Conservation (phyloP, 2,797 vertebrate species). For the Mus minutoides region DNA sequence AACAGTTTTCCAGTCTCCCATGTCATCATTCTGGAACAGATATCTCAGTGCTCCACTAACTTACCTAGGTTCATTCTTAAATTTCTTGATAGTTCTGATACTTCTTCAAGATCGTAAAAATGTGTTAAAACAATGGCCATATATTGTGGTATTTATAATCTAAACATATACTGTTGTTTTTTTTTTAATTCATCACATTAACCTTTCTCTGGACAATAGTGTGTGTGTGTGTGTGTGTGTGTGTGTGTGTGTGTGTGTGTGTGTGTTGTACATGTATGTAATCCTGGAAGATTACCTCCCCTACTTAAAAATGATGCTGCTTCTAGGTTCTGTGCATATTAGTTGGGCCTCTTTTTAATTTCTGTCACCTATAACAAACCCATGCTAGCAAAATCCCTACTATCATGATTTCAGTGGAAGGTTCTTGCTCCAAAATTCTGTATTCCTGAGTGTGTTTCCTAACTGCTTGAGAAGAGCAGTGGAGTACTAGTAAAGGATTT, state of each 20-base stretch:
- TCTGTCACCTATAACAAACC: neutral
- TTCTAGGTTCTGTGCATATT: neutral
- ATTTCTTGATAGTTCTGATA: neutral
- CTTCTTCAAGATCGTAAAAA: neutral
- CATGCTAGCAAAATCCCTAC: neutral
- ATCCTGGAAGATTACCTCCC: neutral
- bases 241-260: neutral
- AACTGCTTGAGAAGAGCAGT: neutral
- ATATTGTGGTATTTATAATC: neutral
- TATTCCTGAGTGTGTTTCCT: neutral
- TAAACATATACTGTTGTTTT: neutral
- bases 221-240: neutral
- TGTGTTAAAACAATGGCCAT: neutral
- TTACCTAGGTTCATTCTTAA: neutral
- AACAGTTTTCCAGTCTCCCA: neutral
- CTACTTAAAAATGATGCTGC: neutral
- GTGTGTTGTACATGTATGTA: neutral
- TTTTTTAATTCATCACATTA: neutral
- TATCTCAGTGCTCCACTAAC: neutral
- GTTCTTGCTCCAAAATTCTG: neutral
- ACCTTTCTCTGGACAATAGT: neutral
- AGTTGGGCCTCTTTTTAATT: neutral
- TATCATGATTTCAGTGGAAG: neutral
- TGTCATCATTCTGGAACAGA: neutral
- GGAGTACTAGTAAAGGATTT: constrained; percentile 43